Conservation (phyloP, 2,113 vertebrate species). For the Proteles cristata region DNA sequence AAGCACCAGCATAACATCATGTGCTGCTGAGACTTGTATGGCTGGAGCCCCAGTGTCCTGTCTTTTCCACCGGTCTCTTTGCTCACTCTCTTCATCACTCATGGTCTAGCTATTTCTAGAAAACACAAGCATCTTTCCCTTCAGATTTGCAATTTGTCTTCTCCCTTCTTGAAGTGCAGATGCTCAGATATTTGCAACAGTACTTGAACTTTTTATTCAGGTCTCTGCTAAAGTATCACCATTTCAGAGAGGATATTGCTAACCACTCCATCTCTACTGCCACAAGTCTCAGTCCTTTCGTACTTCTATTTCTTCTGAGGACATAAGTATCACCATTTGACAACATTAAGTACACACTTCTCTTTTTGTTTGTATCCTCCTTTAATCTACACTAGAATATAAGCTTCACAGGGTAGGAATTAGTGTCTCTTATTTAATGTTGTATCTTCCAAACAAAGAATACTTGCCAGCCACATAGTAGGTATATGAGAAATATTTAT, state of each 20-base stretch:
- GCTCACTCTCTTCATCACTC: background rate
- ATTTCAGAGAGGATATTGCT: background rate
- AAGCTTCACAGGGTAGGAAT: background rate
- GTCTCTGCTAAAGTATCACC: background rate
- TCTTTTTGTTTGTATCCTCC: background rate
- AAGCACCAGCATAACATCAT: background rate
- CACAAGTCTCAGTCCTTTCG: background rate
- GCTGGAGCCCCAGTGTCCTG: fast-evolving
- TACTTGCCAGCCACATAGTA: background rate
- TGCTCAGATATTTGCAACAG: background rate
- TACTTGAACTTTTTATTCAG: background rate
- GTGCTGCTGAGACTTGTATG: background rate
- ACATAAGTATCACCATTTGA: background rate
- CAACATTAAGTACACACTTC: background rate
- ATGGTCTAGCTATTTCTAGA: background rate
- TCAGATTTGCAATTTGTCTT: background rate
- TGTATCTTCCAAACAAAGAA: background rate
- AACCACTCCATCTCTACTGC: background rate
- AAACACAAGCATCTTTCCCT: background rate
- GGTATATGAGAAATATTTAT: background rate
- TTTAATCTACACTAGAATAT: background rate
- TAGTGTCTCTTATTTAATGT: background rate
- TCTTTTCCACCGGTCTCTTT: background rate
- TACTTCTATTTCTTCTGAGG: background rate
- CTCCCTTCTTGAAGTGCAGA: background rate